phyloP scores from a whole-genome alignment of 2,797 vertebrate genomes.

The Rhynchonycteris naso region DNA sequence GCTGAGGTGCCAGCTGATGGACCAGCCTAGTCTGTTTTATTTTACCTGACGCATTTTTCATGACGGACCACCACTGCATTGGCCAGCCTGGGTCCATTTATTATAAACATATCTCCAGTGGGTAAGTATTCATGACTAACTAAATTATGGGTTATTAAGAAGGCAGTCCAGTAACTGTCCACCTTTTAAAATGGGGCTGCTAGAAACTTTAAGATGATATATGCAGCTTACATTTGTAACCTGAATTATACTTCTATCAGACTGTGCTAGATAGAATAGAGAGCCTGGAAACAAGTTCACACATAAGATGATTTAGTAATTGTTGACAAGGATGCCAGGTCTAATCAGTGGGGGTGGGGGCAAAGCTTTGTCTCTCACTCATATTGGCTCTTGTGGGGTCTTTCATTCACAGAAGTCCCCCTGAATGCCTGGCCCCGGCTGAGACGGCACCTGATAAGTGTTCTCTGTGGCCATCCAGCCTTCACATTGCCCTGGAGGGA shows the following conservation, averaged over 20 bases:
- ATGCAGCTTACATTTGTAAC: background rate
- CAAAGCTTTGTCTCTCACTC: background rate
- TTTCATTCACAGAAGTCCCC: background rate
- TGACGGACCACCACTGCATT: conserved; percentile 27
- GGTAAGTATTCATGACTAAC: conserved; percentile 39
- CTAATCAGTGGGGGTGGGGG: background rate
- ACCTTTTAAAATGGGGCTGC: background rate
- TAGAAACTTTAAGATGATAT: background rate
- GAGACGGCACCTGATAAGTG: accelerated
- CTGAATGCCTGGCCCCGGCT: accelerated
- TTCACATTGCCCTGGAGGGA: accelerated
- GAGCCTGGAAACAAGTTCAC: background rate
- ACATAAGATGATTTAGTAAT: too few species aligned
- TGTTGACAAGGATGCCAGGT: background rate
- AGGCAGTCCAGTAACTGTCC: background rate
- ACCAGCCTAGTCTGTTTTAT: background rate
- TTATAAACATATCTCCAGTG: conserved; percentile 70
- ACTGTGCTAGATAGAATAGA: background rate
- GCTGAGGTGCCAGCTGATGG: background rate
- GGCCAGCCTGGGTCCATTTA: conserved; percentile 36
- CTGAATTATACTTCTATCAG: too few species aligned
- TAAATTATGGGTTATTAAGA: background rate
- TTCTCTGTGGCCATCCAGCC: accelerated
- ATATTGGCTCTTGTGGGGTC: background rate
- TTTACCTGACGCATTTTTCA: conserved; percentile 57